Evolutionary conservation across 2,888 invertebrate genomes (phyloP).

Genomic region (Gari tellinella): DNA sequence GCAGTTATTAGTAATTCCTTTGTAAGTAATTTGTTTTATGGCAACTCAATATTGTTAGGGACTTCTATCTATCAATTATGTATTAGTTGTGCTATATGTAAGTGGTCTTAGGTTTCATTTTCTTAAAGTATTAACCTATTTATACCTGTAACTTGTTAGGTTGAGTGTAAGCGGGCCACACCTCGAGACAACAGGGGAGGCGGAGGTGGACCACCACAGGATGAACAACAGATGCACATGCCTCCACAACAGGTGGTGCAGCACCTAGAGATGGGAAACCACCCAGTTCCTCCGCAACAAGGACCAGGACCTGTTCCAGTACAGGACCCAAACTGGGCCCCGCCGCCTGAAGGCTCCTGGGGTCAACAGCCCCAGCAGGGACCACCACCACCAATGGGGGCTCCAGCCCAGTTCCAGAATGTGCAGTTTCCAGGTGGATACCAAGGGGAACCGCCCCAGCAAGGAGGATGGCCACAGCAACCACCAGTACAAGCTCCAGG

Average conservation of each 20-base stretch:
- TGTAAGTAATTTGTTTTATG: no score
- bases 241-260: neutral
- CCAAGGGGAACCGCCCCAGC: slow-evolving; percentile 32
- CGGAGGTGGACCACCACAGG: slow-evolving; percentile 1
- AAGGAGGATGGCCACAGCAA: slow-evolving; percentile 39
- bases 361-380: slow-evolving; percentile 19
- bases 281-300: slow-evolving; percentile 16
- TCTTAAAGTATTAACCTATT: neutral
- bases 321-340: slow-evolving; percentile 31
- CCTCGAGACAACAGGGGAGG: slow-evolving; percentile 55
- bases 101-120: no score
- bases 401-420: slow-evolving; percentile 33
- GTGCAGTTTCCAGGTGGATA: slow-evolving; percentile 30
- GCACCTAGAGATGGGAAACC: neutral
- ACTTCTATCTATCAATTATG: no score
- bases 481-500: slow-evolving; percentile 46
- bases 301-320: slow-evolving; percentile 10
- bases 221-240: neutral
- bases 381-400: slow-evolving; percentile 28
- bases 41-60: no score
- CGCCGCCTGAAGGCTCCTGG: slow-evolving; percentile 29
- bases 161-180: slow-evolving; percentile 71
- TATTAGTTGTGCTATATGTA: no score
- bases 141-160: slow-evolving; percentile 41
- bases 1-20: no score